Base-by-base conservation (phyloP, 2,797 vertebrate genomes). In the Nyctalus aviator region DNA sequence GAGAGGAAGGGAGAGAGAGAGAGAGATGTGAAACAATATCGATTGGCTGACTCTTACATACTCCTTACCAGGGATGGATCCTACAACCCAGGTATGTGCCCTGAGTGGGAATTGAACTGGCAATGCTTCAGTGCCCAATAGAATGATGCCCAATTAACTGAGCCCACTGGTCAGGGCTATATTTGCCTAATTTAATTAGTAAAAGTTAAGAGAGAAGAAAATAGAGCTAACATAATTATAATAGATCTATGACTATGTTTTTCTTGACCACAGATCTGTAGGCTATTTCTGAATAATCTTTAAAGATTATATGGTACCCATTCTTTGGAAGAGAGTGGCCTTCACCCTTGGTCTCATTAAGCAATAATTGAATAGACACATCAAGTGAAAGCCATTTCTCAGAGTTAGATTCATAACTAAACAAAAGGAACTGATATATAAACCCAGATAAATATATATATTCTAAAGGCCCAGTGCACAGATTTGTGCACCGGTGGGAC, bases 131-230 rank as follows among this genome's bases (percentile, higher is more conserved):
- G 25, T 59, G 57, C 11, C n/a, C n/a, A n/a, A 59, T 25, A 59
- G 57, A 27, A 59, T 6, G 11, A 59, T 59, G 23, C 25, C 57
- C 25, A 59, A 59, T 11, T 27, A 27, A 59, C 57, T 59, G 23
- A 59, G 25, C 10, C 57, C 1, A 59, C 23, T 0, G 4, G 57
- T 59, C 57, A 59, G 25, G 25, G 57, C 25, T 59, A 72, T 72
- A 32, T 68, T 96, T 96, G 82, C 23, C 32, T 89, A 90, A 91
- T 83, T 82, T 95, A 55, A 59, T 44, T 59, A 83, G 2, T 92
- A 41, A 78, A 89, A 89, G 87, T 66, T 86, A 76, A 92, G 71
- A 86, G 46, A 90, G 35, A 57, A 77, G 32, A 90, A 90, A 57
- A 82, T 82, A 92, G 57, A 84, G 12, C 57, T 88, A 69, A 41